Evolutionary conservation across 2,888 invertebrate genomes (phyloP), one percentile per base, ranked within the genome.

Genomic region (Drosophila ochracea): DNA sequence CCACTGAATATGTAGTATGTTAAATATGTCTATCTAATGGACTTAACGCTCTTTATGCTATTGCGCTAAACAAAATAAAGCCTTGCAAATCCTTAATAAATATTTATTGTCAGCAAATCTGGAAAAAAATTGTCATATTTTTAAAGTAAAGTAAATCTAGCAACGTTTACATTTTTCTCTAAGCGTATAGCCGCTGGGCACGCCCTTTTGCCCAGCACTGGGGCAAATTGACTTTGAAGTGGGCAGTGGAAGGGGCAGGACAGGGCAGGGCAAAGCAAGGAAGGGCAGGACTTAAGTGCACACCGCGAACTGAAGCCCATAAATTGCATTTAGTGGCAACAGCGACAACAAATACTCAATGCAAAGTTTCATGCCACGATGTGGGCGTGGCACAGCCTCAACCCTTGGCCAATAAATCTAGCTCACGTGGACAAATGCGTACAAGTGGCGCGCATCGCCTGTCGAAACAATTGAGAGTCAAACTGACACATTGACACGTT

Each of bases 401-500:
- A 47, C 47, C 47, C 41, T 16, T 59, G 66, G 64, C 43, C 78
- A 81, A 86, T 83, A 83, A 86, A 86, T 83, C 79, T 72, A 86
- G 58, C 39, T 47, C 47, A 59, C 82, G 76, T 68, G 78, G 84
- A 83, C 78, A 81, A 82, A 83, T 83, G 83, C 83, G 86, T 81
- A 69, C 68, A 65, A 72, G 64, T 75, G 39, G n/a, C 58, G 21
- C 41, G 58, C 11, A 28, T 73, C 47, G 65, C 49, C 61, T 79
- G 68, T 66, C 80, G 68, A 68, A 84, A 83, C 81, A 85, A 89
- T 84, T 85, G 84, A 83, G 84, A 83, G 80, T 75, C 84, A 83
- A 80, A 86, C 86, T 81, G 86, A 83, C 83, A 85, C 78, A 83
- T 83, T 84, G 84, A 84, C 85, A 88, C 84, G 81, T 84, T 84